These are phyloP conservation scores for Limnephilus rhombicus DNA, from an alignment of 2,888 invertebrate species.

Conservation along the genomic window DNA sequence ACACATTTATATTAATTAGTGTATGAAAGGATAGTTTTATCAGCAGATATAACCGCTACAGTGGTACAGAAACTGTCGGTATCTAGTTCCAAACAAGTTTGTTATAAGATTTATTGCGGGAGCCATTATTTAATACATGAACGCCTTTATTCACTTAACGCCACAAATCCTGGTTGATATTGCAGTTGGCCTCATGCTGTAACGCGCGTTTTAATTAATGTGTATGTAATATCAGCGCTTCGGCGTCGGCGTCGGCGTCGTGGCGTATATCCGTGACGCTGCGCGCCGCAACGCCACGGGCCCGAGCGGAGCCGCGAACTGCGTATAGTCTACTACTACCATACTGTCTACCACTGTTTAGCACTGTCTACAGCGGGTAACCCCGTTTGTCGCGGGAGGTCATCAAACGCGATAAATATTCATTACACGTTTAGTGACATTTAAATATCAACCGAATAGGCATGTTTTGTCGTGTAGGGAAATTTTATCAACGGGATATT, in stretches of 20 bases:
- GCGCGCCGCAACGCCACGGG: slow-evolving; percentile 28
- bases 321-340: neutral
- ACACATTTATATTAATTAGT: neutral
- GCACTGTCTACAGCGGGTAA: slow-evolving; percentile 9
- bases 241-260: slow-evolving; percentile 50
- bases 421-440: slow-evolving; percentile 6
- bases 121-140: slow-evolving; percentile 44
- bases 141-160: slow-evolving; percentile 48
- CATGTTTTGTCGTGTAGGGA: neutral
- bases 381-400: slow-evolving; percentile 28
- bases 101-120: slow-evolving; percentile 37
- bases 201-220: slow-evolving; percentile 60
- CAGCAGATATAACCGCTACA: slow-evolving; percentile 12
- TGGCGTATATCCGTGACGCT: slow-evolving; percentile 46
- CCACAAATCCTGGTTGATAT: slow-evolving; percentile 56
- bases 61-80: neutral
- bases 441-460: neutral
- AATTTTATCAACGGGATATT: neutral
- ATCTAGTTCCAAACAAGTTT: slow-evolving; percentile 22
- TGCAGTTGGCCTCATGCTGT: slow-evolving; percentile 47
- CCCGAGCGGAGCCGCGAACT: slow-evolving; percentile 2
- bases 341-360: neutral
- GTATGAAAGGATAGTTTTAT: slow-evolving; percentile 14
- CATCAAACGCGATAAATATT: slow-evolving; percentile 38
- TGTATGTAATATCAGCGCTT: slow-evolving; percentile 51